Evolutionary conservation across 2,113 vertebrate species (phyloP).

Genomic region (Indicator indicator): DNA sequence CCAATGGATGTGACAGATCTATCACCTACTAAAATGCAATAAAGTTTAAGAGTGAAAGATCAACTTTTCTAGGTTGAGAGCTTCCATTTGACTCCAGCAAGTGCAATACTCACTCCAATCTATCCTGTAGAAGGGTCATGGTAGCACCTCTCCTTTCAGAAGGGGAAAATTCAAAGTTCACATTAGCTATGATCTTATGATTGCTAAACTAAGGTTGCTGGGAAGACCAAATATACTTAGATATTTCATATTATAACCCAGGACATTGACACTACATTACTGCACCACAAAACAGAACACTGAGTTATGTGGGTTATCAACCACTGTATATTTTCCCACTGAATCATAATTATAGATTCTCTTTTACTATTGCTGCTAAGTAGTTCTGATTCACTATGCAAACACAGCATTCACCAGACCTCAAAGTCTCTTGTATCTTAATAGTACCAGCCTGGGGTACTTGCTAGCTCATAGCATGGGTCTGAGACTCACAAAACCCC

Average conservation of each 20-base stretch:
- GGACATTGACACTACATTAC: background rate
- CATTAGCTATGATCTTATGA: background rate
- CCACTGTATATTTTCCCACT: background rate
- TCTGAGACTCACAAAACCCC: background rate
- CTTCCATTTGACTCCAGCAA: background rate
- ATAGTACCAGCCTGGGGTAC: background rate
- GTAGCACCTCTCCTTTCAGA: background rate
- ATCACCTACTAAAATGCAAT: background rate
- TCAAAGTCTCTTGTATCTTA: background rate
- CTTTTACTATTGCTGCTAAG: background rate
- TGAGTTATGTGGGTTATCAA: background rate
- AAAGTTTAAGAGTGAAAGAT: background rate
- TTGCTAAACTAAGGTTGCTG: background rate
- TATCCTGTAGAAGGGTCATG: background rate
- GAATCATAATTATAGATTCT: conserved; percentile 19
- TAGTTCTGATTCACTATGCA: background rate
- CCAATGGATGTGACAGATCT: background rate
- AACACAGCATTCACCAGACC: background rate
- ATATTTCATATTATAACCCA: background rate
- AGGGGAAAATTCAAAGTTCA: background rate
- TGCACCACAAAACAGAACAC: background rate
- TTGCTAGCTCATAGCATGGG: accelerated
- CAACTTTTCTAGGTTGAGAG: background rate
- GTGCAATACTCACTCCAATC: background rate
- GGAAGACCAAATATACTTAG: background rate